Evolutionary conservation across 2,113 vertebrate genomes (phyloP).

Genomic region (Corvus cornix): DNA sequence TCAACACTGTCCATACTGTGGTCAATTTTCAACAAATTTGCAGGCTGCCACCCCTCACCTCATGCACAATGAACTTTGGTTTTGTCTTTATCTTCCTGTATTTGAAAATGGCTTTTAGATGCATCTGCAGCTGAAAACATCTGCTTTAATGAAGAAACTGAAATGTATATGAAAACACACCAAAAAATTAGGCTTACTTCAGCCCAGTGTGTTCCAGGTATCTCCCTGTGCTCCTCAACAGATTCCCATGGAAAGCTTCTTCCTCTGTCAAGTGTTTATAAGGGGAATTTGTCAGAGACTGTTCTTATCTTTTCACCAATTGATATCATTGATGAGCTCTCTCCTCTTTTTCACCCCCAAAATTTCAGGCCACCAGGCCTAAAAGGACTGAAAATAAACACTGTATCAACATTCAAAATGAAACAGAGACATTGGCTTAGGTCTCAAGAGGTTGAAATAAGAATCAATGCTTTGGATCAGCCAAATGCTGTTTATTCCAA

Average conservation of each 20-base stretch:
- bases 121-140: not conserved
- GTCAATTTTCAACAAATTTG: not conserved
- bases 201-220: not conserved
- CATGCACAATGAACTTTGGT: not conserved
- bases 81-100: not conserved
- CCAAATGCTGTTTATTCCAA: not conserved
- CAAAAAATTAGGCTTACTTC: not conserved
- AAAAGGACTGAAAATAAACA: not conserved
- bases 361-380: not conserved
- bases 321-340: not conserved
- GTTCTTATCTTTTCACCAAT: not conserved
- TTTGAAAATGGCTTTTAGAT: not conserved
- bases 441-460: not conserved
- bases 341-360: accelerated
- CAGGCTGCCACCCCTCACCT: not conserved
- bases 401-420: not conserved
- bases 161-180: not conserved
- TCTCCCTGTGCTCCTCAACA: not conserved
- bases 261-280: not conserved
- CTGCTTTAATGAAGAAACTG: not conserved
- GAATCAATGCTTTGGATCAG: not conserved
- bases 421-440: not conserved
- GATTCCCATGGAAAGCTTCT: not conserved
- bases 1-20: not conserved
- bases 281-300: not conserved